Evolutionary conservation across 2,888 invertebrate species (phyloP), one percentile per base, ranked within the genome.

Genomic region (Eupithecia vulgata): DNA sequence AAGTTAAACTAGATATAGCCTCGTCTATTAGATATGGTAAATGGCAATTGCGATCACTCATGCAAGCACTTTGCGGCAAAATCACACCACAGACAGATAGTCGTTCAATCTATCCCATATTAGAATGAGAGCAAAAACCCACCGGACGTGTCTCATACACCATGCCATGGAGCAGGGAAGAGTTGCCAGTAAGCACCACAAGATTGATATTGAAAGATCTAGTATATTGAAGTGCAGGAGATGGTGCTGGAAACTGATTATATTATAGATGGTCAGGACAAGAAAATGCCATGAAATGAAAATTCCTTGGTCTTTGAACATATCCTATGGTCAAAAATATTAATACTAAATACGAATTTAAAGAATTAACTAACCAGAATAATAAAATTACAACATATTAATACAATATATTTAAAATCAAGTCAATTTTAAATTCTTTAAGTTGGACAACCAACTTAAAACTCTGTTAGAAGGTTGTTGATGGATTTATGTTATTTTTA

Each of bases 101-200:
- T 42, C 68, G 67, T 57, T 72, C 72, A 72, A 72, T 72, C 69
- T 57, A 25, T 48, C 66, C 57, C 65, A 67, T 75, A 59, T 65
- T 72, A 74, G 65, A 70, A 67, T 64, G 30, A 61, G 69, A 59
- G 75, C 72, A 75, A 72, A 75, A 75, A 75, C 67, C 42, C 52
- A 70, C 70, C 75, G 70, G 72, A 75, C 75, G 65, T 70, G 75
- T 65, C 72, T 72, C 40, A 68, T 72, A 70, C 70, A 70, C 62
- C 37, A 72, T 75, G 67, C 45, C 65, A 64, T 64, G 34, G 74
- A 67, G 52, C 35, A 35, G 17, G 62, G n/a, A 67, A 67, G 30
- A 71, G 74, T 72, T 62, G 61, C 40, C 17, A 8, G 30, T 69
- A 72, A 67, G 67, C 42, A 71, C 52, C 69, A 62, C 69, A 71